Evolutionary conservation across 37 sponge, comb jelly and placozoan species (phyloP), one percentile per base, ranked within the genome.

Genomic region (Theonella swinhoei): DNA sequence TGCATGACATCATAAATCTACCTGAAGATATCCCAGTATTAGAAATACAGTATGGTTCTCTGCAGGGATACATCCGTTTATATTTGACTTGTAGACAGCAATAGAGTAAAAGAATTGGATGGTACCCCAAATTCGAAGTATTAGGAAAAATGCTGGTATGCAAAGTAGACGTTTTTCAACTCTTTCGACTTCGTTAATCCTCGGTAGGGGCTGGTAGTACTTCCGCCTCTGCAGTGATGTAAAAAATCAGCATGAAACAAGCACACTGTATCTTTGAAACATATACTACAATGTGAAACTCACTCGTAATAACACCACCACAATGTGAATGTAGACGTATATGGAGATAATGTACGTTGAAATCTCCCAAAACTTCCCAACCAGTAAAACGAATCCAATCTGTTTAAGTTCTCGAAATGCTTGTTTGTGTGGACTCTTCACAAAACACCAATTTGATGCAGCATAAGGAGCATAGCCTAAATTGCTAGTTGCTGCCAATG

Each of bases 41-140:
- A 62, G 1, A 42, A 63, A 82, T 19, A 42, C 32, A 59, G 14
- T 63, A 31, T 39, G 22, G 19, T 64, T 14, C 9, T 8, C 0
- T 1, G 38, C 1, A 29, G 83, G 30, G 33, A 82, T 39, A 62
- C 83, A 82, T 9, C 30, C 43, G 0, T 33, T 25, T 11, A 62
- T 31, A 25, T 11, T 39, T 29, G 80, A 47, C 0, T 23, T 23
- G 0, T 73, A 5, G 24, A 66, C 68, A 1, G 28, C 31, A 5
- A 82, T n/a, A 31, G 83, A 82, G 83, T 64, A 72, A 37, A 92
- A n/a, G 67, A 88, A 88, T 75, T 88, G 81, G 19, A 92, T 19
- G 35, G 89, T 92, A 0, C 93, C 93, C 93, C 93, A 92, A 62
- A 88, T 81, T 36, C 93, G 67, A 17, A 92, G 61, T 0, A 92